Conservation (phyloP, 35 echinoderm and acorn worm species). For the Apostichopus californicus region DNA sequence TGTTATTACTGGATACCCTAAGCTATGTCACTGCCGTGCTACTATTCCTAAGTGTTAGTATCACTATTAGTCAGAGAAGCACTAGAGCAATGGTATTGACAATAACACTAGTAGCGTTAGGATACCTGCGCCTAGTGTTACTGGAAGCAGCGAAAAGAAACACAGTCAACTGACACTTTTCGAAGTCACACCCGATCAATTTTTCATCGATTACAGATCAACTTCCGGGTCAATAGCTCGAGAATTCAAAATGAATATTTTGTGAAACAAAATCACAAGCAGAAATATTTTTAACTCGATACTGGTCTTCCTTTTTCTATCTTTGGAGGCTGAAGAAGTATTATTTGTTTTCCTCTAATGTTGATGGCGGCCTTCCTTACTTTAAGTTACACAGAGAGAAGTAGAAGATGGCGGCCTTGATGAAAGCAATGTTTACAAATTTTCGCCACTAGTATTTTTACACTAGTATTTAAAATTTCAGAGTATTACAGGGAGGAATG, state of each 20-base stretch:
- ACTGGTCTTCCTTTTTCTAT: neutral
- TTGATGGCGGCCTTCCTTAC: neutral
- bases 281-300: too few relatives aligned
- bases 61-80: too few relatives aligned
- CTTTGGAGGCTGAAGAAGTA: neutral
- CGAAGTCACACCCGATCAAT: constrained; percentile 43
- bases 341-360: neutral
- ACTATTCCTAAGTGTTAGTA: too few relatives aligned
- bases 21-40: too few relatives aligned
- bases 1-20: too few relatives aligned
- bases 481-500: too few relatives aligned
- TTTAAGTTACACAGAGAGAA: neutral
- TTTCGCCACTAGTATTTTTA: too few relatives aligned
- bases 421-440: neutral
- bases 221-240: constrained; percentile 35
- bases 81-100: neutral
- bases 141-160: constrained; percentile 14
- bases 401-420: constrained; percentile 27
- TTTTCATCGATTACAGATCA: constrained; percentile 20
- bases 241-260: neutral
- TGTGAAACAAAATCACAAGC: neutral
- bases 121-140: constrained; percentile 43
- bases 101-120: constrained; percentile 31
- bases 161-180: constrained; percentile 36
- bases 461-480: too few relatives aligned